Base-by-base conservation (phyloP, 2,888 invertebrate genomes). In the Spatulosminthurus flaviceps region DNA sequence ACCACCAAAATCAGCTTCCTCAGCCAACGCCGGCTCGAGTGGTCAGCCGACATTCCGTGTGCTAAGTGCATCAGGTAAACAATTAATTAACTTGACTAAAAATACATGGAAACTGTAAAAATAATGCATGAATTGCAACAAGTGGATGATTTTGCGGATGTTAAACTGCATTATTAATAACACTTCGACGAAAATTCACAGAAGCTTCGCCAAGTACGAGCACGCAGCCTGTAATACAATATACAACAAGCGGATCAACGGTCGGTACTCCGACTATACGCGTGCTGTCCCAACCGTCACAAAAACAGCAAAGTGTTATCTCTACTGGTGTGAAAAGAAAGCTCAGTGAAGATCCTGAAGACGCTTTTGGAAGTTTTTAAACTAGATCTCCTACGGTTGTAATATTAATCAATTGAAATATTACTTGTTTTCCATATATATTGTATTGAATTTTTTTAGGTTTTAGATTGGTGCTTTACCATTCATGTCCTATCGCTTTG, bases 301-400 rank as follows among this genome's bases (percentile, higher is more conserved):
- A n/a, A n/a, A n/a, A 61, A 71, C 75, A 75, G 41, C 67, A 67
- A 41, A 24, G 43, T 42, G 74, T 66, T 42, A 67, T 79, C 26
- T 34, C 80, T 1, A 26, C 72, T 13, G 84, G 84, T 43, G 81
- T 81, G 0, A 84, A 84, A 77, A 77, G 84, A 61, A 84, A 84
- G 72, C 80, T 83, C 13, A 81, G 83, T 4, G 84, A 83, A 24
- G 83, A 84, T 41, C 80, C 79, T 61, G 82, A 80, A 78, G 69
- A 73, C 34, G 21, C n/a, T n/a, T 80, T 80, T 70, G 80, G 72
- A n/a, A 61, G 64, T 70, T 79, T 79, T 74, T 74, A 69, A 51
- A 2, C 61, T 7, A 64, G 51, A 34, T 34, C 34, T 34, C 34
- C 4, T 34, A 9, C 7, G 16, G 16, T 51, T 19, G 9, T 51